These are phyloP conservation scores for Leiothrix lutea DNA, from an alignment of 2,113 vertebrate genomes.

Conservation along the genomic window DNA sequence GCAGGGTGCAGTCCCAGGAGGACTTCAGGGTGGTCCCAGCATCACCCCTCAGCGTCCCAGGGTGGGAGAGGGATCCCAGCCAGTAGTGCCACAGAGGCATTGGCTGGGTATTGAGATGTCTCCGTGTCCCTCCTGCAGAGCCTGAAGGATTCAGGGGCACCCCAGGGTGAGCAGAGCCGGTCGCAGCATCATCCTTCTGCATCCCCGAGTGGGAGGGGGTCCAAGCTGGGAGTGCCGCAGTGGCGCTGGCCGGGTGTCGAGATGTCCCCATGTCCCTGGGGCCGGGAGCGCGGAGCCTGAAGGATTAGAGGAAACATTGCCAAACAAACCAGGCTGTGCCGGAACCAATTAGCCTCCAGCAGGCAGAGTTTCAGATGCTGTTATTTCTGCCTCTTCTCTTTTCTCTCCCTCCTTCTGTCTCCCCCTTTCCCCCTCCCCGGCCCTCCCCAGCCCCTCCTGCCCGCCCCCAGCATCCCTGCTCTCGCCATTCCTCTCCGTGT, in stretches of 20 bases:
- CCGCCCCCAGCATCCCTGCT: slow-evolving; percentile 43
- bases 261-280: slow-evolving; percentile 34
- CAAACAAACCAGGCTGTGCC: slow-evolving; percentile 73
- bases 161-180: neutral
- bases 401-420: slow-evolving; percentile 11
- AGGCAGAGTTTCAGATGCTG: slow-evolving; percentile 71
- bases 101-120: neutral
- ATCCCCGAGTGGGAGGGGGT: neutral
- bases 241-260: neutral
- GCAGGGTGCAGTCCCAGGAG: neutral
- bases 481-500: slow-evolving; percentile 59
- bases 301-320: slow-evolving; percentile 63
- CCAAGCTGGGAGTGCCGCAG: neutral
- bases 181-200: neutral
- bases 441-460: slow-evolving; percentile 11
- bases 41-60: neutral
- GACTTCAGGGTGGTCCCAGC: neutral
- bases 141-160: neutral
- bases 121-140: neutral
- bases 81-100: neutral
- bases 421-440: neutral
- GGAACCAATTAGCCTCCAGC: slow-evolving; percentile 73
- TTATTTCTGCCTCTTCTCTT: slow-evolving; percentile 59
- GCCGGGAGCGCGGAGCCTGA: slow-evolving; percentile 43
- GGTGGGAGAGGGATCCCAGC: neutral